Base-by-base conservation (phyloP, 2,113 vertebrate genomes). In the Chiloscyllium plagiosum region DNA sequence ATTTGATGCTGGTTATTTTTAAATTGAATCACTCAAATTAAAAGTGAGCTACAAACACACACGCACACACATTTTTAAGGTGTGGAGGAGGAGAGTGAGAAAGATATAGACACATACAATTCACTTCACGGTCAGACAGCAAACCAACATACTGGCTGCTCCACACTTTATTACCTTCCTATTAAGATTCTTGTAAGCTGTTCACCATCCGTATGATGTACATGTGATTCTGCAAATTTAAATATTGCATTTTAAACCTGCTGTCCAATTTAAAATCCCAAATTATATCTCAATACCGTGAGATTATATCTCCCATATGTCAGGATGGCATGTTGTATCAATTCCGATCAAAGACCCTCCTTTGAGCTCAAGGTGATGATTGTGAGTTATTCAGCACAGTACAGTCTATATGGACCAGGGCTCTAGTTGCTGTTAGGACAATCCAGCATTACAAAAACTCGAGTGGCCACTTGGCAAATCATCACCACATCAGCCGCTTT, bases 251-350 rank as follows among this genome's bases (percentile, higher is more conserved):
- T 94, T 94, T 94, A 70, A 42, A 22, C n/a, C 37, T 33, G 2
- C 26, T 90, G 52, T 94, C 69, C n/a, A 94, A 94, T 94, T 94
- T 47, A 42, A 94, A 68, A 94, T 94, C 70, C 66, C 68, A 94
- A 70, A 42, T 94, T 19, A 50, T 69, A 94, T 13, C 37, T 24
- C 33, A 68, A 94, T 22, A 22, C 66, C 26, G 37, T 13, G 47
- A 37, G 70, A 94, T 50, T 69, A 5, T 42, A 94, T 26, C 20
- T 94, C 47, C 66, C 93, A 22, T 6, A 47, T 61, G 87, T 1
- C 87, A 29, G 50, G 29, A 52, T 33, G 1, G 26, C 3, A 29
- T 24, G 22, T 70, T 70, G 70, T 50, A 47, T 37, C 19, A 33
- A 24, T 33, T 13, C 17, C 37, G 0, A 42, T 68, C 33, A 42